Percentiles rank a stretch among this genome's conserved stretches.
phyloP scores from a whole-genome alignment of 2,888 invertebrate species.

The Germaria angustata region DNA sequence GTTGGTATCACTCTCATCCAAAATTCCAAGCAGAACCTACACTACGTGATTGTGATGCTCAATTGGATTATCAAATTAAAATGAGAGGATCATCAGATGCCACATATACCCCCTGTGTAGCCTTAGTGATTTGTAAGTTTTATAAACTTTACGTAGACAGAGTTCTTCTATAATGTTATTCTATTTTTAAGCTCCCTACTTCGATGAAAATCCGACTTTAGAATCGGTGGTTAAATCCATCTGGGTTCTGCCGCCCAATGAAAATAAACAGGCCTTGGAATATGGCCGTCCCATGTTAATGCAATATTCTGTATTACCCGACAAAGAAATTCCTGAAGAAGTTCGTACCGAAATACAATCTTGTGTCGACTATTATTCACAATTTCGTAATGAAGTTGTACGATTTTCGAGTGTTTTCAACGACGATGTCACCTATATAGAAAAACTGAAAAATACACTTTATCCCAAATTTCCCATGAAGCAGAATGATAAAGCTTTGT shows the following conservation, averaged over 20 bases:
- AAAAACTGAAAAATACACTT: constrained; percentile 90
- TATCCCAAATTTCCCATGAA: constrained; percentile 91
- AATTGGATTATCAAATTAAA: constrained; percentile 95
- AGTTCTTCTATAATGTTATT: neutral
- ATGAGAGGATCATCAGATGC: constrained; percentile 95
- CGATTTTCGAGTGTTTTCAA: constrained; percentile 82
- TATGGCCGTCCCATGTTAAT: constrained; percentile 95
- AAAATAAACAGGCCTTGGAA: constrained; percentile 91
- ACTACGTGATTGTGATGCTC: constrained; percentile 92
- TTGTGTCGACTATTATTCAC: constrained; percentile 91
- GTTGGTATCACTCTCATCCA: constrained; percentile 98
- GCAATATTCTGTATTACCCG: constrained; percentile 91
- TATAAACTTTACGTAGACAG: neutral
- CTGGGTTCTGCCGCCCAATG: constrained; percentile 98
- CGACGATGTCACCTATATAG: constrained; percentile 87
- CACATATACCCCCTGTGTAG: constrained; percentile 95
- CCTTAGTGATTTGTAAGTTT: constrained; percentile 90
- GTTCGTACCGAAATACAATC: constrained; percentile 92
- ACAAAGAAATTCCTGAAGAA: constrained; percentile 89
- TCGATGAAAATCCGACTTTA: constrained; percentile 88
- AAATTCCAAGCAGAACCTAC: constrained; percentile 93
- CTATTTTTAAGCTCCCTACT: constrained; percentile 87
- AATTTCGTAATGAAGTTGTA: constrained; percentile 84
- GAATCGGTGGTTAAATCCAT: constrained; percentile 92
- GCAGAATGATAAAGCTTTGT: constrained; percentile 87